Base-by-base conservation (phyloP, 2,888 invertebrate genomes). In the Eledona agricola region DNA sequence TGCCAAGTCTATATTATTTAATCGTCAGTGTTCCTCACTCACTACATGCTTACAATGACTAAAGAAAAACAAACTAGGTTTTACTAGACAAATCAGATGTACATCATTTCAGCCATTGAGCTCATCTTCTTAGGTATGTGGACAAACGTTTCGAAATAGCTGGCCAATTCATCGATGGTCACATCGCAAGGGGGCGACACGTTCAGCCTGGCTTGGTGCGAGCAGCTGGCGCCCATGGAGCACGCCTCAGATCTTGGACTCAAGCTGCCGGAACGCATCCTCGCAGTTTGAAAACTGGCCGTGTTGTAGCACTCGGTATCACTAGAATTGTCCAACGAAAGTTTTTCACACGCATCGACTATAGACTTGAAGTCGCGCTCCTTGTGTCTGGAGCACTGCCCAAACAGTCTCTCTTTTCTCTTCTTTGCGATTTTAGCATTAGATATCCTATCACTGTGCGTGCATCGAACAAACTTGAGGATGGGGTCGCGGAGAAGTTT, bases 61-160 rank as follows among this genome's bases (percentile, higher is more conserved):
- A n/a, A n/a, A 25, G n/a, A n/a, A 26, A 28, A 31, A 31, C 23
- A 12, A 37, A 35, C 35, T 26, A 26, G 17, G 28, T n/a, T 19
- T 23, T 12, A 31, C 9, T 13, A 37, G 5, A 52, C 20, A 46
- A 45, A 31, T 83, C 82, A 92, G 78, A 93, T 95, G 75, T 96
- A 96, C 96, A 96, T 96, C 94, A 95, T 95, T 81, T 96, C 95
- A 52, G 96, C 96, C 96, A 96, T 96, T 50, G 89, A 86, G 32
- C 95, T 95, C 96, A 96, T 96, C 77, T 96, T 96, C 78, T 94
- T 94, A 61, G 96, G 96, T 81, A 96, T 95, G 81, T 96, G 91
- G 62, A 96, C 92, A 79, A 92, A 87, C 57, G 93, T 91, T 78
- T 96, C 96, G 77, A 96, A 94, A 78, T 96, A 96, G 75, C 93